phyloP scores from a whole-genome alignment of 2,797 vertebrate species.

The Leptodactylus fallax region DNA sequence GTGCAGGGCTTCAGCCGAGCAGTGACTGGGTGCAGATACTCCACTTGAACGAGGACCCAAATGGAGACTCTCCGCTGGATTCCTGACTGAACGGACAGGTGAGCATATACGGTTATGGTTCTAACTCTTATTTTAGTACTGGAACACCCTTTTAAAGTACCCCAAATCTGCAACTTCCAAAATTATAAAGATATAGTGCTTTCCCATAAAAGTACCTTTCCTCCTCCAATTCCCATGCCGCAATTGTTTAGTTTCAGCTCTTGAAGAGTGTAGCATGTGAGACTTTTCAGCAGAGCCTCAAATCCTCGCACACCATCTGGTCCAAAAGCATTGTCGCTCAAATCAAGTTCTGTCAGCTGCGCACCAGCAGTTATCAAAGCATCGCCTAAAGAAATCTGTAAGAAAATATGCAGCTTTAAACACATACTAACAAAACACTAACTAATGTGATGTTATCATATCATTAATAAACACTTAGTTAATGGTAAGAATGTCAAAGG shows the following conservation, averaged over 20 bases:
- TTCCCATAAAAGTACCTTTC: slow-evolving; percentile 80
- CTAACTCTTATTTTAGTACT: too few species aligned
- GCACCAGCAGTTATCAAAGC: slow-evolving; percentile 89
- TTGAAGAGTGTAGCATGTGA: slow-evolving; percentile 85
- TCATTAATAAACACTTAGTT: too few species aligned
- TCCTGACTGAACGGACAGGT: too few species aligned
- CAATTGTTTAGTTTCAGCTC: slow-evolving; percentile 97
- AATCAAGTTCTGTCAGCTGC: slow-evolving; percentile 89
- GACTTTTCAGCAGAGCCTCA: slow-evolving; percentile 89
- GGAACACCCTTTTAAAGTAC: too few species aligned
- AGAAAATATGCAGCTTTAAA: not conserved
- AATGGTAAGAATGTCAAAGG: not conserved
- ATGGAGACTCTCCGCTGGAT: too few species aligned
- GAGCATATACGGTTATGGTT: too few species aligned
- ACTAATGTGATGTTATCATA: too few species aligned
- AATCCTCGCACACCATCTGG: slow-evolving; percentile 94
- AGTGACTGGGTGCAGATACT: too few species aligned
- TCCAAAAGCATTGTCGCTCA: slow-evolving; percentile 97
- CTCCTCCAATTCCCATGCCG: slow-evolving; percentile 97
- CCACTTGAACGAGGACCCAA: too few species aligned
- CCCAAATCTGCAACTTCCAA: not conserved
- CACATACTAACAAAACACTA: too few species aligned
- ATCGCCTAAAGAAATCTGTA: slow-evolving; percentile 87
- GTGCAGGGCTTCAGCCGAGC: too few species aligned
- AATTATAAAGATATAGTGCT: not conserved